Evolutionary conservation across 2,797 vertebrate species (phyloP), one percentile per base, ranked within the genome.

Genomic region (Muraenolepis orangiensis): DNA sequence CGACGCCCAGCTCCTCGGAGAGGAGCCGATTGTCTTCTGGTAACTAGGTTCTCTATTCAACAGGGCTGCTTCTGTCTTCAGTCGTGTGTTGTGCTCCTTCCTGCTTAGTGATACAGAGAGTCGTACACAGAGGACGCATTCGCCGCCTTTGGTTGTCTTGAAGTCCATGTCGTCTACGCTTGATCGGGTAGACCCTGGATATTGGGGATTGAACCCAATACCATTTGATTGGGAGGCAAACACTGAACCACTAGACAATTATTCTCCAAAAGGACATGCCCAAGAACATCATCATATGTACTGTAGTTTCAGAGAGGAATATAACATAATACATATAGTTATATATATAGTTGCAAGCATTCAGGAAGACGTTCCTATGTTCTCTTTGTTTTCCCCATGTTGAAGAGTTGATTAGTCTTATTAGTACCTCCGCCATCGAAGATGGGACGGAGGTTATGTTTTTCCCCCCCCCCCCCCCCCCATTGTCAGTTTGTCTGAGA

Each of bases 1-100:
- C 18, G 71, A 18, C 13, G 16, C 36, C 40, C 29, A 72, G 78
- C 74, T 18, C 72, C 78, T 82, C 76, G 72, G 68, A 51, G 31
- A 75, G 74, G 72, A 76, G 71, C 13, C 67, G 1, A 18, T 71
- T 69, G 23, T 61, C 30, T 57, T 57, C 20, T 57, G 51, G 20
- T 23, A 57, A 57, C 51, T 57, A 7, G 51, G 20, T 57, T 57
- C 6, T 57, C 23, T 57, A 57, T 57, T 57, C 51, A 57, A n/a
- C 6, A n/a, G 46, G 46, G 46, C 46, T 51, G 42, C 6, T 7
- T 57, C 51, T 57, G 51, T 57, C 51, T 57, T 51, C 51, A 7
- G 51, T 57, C n/a, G 1, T 8, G 51, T 57, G 20, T 5, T 20
- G 18, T 51, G 18, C 4, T 6, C 42, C 42, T 18, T 51, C 18